Conservation (phyloP, 1,140 invertebrate genomes). For the Pantala flavescens region DNA sequence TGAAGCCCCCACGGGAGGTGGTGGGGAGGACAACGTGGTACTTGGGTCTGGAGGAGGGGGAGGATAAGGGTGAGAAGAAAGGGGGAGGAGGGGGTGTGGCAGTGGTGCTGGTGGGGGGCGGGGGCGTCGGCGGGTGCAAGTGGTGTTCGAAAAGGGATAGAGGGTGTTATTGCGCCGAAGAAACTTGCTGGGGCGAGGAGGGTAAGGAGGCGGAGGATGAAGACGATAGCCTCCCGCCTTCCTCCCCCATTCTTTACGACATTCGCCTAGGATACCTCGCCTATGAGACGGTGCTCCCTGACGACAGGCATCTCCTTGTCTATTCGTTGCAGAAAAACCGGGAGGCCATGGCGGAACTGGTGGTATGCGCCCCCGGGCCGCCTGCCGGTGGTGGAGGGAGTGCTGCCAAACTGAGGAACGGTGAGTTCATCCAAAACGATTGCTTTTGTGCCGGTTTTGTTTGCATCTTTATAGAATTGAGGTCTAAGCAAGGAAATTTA, state of each 20-base stretch:
- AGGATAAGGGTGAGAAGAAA: background rate
- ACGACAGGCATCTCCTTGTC: slow-evolving; percentile 3
- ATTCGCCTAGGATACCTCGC: slow-evolving; percentile 27
- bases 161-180: background rate
- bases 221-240: background rate
- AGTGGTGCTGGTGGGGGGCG: background rate
- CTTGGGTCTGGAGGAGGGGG: slow-evolving; percentile 11
- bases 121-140: background rate
- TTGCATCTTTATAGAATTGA: too few species aligned
- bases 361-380: background rate
- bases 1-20: background rate
- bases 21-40: slow-evolving; percentile 14
- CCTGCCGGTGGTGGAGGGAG: slow-evolving; percentile 15
- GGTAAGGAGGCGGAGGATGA: background rate
- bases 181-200: background rate
- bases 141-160: background rate
- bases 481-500: too few species aligned
- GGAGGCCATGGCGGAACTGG: background rate
- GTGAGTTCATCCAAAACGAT: background rate
- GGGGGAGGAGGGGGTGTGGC: background rate
- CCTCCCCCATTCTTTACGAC: slow-evolving; percentile 23
- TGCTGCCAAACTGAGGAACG: slow-evolving; percentile 1
- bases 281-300: slow-evolving; percentile 21
- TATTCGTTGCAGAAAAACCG: slow-evolving; percentile 12
- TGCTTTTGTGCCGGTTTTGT: too few species aligned